Evolutionary conservation across 2,888 invertebrate genomes (phyloP), one percentile per base, ranked within the genome.

Genomic region (Uloborus plumipes): DNA sequence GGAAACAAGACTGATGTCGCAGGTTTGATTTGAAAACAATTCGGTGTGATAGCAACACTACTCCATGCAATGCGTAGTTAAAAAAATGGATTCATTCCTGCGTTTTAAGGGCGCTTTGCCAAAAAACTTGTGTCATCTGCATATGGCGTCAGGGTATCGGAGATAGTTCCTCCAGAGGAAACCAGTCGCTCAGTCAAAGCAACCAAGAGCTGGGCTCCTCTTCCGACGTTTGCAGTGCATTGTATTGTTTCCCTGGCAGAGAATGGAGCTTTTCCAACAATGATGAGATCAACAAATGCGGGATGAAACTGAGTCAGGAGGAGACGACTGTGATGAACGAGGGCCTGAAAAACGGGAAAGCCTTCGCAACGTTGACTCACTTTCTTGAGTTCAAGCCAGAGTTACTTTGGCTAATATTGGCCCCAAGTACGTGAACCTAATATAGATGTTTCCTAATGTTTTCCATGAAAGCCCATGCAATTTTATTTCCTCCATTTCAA

Each of bases 251-350:
- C 80, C 74, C 67, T 69, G 55, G 59, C 59, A 66, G 67, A 73
- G 79, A 80, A 80, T 80, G 80, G 80, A 80, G 51, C 47, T n/a
- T 55, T 69, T 80, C 80, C 74, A 74, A 80, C 69, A 69, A 69
- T 80, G 73, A 80, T 69, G 74, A 50, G 74, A 73, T 64, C 55
- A 80, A 72, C 73, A 74, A 74, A 80, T 80, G 74, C 74, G 53
- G 74, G 69, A 50, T 64, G 62, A 69, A 70, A 51, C 61, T 55
- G 65, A 26, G 58, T 61, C 50, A 39, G 66, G 67, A 55, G 66
- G 66, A 73, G 26, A 22, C 73, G 75, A 76, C 67, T 59, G 77
- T 77, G 77, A 77, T 77, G 77, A 70, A 77, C 70, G 69, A 74
- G 72, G 47, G 31, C 31, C 62, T 47, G 67, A 26, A 73, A 79